Evolutionary conservation across 2,888 invertebrate genomes (phyloP).

Genomic region (Aproaerema taeniolella): DNA sequence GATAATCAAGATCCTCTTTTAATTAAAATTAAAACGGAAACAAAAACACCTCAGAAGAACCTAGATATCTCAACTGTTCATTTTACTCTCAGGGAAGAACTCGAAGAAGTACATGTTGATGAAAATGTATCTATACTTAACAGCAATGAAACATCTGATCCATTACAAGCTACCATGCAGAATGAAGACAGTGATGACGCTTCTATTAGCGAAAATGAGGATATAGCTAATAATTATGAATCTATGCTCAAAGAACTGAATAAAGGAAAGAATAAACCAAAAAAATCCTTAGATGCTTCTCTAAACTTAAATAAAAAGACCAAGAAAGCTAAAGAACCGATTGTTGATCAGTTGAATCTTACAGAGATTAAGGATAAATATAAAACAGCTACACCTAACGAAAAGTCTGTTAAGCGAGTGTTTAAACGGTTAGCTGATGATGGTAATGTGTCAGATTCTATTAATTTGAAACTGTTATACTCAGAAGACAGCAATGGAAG

Average conservation of each 20-base stretch:
- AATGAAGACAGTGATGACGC: slow-evolving; percentile 24
- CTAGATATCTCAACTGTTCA: slow-evolving; percentile 39
- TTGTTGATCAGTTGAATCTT: slow-evolving; percentile 57
- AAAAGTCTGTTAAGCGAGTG: slow-evolving; percentile 14
- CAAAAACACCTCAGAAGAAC: slow-evolving; percentile 47
- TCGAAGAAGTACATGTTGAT: slow-evolving; percentile 42
- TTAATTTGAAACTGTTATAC: slow-evolving; percentile 55
- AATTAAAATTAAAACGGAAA: slow-evolving; percentile 45
- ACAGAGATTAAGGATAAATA: slow-evolving; percentile 34
- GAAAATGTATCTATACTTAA: slow-evolving; percentile 37
- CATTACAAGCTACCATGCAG: slow-evolving; percentile 39
- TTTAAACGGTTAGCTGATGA: slow-evolving; percentile 14
- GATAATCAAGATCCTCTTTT: slow-evolving; percentile 45
- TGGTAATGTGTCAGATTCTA: slow-evolving; percentile 35
- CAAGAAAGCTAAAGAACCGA: slow-evolving; percentile 35
- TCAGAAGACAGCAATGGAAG: slow-evolving; percentile 56
- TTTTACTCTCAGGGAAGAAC: slow-evolving; percentile 35
- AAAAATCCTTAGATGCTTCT: slow-evolving; percentile 41
- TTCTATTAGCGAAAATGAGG: slow-evolving; percentile 51
- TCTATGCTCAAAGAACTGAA: slow-evolving; percentile 49
- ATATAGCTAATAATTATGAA: slow-evolving; percentile 56
- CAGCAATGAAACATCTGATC: slow-evolving; percentile 42
- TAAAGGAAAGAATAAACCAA: slow-evolving; percentile 30
- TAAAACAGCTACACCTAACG: not conserved
- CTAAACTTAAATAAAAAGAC: slow-evolving; percentile 45